A percentile compares a stretch with the other conserved stretches of the same genome.
phyloP scores from a whole-genome alignment of 2,113 vertebrate species.

The Syngnathoides biaculeatus region DNA sequence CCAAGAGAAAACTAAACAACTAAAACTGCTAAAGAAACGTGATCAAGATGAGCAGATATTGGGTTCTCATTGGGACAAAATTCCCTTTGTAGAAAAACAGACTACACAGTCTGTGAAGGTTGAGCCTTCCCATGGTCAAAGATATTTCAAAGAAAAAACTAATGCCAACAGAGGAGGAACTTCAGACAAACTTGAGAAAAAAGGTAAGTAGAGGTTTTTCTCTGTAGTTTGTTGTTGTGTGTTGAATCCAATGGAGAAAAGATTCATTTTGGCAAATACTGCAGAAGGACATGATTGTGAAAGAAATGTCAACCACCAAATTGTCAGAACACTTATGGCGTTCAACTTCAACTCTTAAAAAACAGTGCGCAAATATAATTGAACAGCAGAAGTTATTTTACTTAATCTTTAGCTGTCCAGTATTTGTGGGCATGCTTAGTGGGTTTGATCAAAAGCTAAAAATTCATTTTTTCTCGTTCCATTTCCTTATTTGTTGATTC shows the following conservation, averaged over 20 bases:
- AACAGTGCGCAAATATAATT: not conserved
- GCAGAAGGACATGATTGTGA: not conserved
- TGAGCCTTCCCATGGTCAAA: not conserved
- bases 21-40: not conserved
- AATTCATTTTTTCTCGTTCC: not conserved
- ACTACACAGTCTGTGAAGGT: fast-evolving
- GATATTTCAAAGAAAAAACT: not conserved
- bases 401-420: not conserved
- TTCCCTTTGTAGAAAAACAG: not conserved
- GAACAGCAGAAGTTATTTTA: not conserved
- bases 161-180: conserved; percentile 37
- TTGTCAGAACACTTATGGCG: not conserved
- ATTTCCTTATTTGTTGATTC: not conserved
- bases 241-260: not conserved
- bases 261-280: not conserved
- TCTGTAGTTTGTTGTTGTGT: not conserved
- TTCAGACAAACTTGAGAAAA: conserved; percentile 46
- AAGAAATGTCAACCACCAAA: not conserved
- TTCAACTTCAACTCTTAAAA: not conserved
- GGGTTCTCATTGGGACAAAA: not conserved
- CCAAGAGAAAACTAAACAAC: too few species aligned
- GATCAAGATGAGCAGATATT: not conserved
- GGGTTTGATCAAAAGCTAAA: not conserved
- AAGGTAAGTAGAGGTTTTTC: conserved; percentile 34
- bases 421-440: not conserved